Conservation (phyloP, 1,140 invertebrate genomes). For the Cecropterus lyciades region DNA sequence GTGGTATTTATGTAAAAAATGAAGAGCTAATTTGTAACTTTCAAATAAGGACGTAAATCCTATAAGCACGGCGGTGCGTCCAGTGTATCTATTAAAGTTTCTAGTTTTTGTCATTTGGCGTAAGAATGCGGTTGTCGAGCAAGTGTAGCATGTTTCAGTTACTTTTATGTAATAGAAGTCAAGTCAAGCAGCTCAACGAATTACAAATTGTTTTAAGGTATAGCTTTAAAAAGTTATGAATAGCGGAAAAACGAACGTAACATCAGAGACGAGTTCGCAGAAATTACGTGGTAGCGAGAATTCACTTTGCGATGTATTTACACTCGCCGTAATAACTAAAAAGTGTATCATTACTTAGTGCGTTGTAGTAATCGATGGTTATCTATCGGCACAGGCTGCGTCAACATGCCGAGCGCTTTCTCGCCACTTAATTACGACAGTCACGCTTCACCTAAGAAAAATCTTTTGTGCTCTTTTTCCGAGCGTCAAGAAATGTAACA, state of each 20-base stretch:
- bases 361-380: constrained; percentile 32
- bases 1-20: constrained; percentile 4
- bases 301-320: constrained; percentile 28
- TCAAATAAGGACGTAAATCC: constrained; percentile 26
- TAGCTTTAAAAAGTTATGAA: background rate
- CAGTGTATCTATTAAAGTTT: constrained; percentile 23
- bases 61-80: constrained; percentile 6
- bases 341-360: constrained; percentile 33
- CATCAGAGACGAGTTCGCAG: constrained; percentile 4
- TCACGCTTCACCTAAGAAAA: constrained; percentile 81
- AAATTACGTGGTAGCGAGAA: constrained; percentile 8
- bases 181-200: background rate
- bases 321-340: constrained; percentile 25
- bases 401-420: constrained; percentile 58
- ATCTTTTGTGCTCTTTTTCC: constrained; percentile 79
- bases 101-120: constrained; percentile 25
- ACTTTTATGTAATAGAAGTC: background rate
- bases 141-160: constrained; percentile 9
- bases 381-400: constrained; percentile 32
- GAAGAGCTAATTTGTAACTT: constrained; percentile 7
- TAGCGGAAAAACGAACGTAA: constrained; percentile 1
- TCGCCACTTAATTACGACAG: constrained; percentile 79
- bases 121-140: constrained; percentile 14
- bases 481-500: constrained; percentile 77
- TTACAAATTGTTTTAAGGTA: constrained; percentile 1